Conservation (phyloP, 2,888 invertebrate species). For the Patella caerulea region DNA sequence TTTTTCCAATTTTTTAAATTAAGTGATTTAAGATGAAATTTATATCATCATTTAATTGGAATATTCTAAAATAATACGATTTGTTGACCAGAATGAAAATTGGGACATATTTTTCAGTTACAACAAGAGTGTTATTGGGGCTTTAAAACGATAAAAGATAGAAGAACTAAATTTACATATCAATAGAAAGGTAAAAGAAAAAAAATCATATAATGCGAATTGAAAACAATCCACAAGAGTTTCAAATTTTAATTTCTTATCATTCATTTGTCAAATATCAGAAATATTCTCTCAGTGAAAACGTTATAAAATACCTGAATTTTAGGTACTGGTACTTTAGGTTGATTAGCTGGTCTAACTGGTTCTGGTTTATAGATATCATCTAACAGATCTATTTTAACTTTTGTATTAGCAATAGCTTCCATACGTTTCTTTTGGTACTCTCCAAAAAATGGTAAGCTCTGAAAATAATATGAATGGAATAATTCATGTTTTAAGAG, state of each 20-base stretch:
- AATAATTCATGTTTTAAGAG: no score
- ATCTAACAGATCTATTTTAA: constrained; percentile 69
- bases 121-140: no score
- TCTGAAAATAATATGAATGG: constrained; percentile 66
- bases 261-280: not conserved
- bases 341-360: constrained; percentile 56
- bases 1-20: no score
- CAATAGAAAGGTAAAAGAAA: no score
- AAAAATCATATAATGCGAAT: no score
- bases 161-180: no score
- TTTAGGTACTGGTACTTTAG: constrained; percentile 59
- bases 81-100: no score
- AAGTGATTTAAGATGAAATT: no score
- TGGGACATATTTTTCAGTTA: no score
- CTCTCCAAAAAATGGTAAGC: constrained; percentile 90
- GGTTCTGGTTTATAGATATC: constrained; percentile 43
- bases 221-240: not conserved
- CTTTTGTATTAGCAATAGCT: constrained; percentile 73
- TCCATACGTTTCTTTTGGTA: constrained; percentile 84
- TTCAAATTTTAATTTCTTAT: not conserved
- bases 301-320: constrained; percentile 54
- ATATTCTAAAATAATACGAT: no score
- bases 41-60: no score
- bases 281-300: not conserved
- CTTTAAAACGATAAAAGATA: no score